Conservation (phyloP, 1,140 invertebrate species). For the Trachelipus rathkii region DNA sequence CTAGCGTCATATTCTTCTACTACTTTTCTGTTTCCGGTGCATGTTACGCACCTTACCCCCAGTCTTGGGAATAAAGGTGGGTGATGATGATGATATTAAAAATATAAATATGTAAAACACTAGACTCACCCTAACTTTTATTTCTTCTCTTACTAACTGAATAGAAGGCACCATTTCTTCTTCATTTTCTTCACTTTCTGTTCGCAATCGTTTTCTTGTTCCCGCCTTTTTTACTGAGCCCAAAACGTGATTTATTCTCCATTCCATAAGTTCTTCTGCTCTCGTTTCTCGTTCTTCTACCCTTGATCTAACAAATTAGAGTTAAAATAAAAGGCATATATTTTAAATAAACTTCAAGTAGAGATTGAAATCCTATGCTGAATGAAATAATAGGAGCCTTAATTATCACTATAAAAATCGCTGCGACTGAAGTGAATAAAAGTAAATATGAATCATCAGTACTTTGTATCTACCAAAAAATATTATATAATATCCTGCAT, state of each 20-base stretch:
- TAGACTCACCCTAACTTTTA: neutral
- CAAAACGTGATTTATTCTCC: neutral
- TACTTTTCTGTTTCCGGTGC: too few relatives aligned
- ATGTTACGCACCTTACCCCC: too few relatives aligned
- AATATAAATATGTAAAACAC: too few relatives aligned
- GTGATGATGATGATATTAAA: too few relatives aligned
- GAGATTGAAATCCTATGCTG: too few relatives aligned
- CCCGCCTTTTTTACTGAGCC: neutral
- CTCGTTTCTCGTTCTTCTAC: neutral
- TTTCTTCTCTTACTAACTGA: neutral
- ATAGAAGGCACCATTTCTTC: slow-evolving; percentile 3
- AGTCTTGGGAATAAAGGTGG: too few relatives aligned
- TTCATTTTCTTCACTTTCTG: neutral
- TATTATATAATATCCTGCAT: too few relatives aligned
- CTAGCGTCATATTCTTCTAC: too few relatives aligned
- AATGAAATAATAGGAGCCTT: too few relatives aligned
- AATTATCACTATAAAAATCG: neutral
- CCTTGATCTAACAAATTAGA: neutral
- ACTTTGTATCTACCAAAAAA: too few relatives aligned
- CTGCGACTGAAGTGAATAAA: neutral
- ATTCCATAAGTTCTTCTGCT: neutral
- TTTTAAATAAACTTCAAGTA: too few relatives aligned
- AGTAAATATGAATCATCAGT: neutral
- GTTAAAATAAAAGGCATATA: too few relatives aligned
- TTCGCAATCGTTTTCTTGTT: neutral